These are phyloP conservation scores for Scaptodrosophila latifasciaeformis DNA, from an alignment of 2,888 invertebrate genomes.

Conservation along the genomic window DNA sequence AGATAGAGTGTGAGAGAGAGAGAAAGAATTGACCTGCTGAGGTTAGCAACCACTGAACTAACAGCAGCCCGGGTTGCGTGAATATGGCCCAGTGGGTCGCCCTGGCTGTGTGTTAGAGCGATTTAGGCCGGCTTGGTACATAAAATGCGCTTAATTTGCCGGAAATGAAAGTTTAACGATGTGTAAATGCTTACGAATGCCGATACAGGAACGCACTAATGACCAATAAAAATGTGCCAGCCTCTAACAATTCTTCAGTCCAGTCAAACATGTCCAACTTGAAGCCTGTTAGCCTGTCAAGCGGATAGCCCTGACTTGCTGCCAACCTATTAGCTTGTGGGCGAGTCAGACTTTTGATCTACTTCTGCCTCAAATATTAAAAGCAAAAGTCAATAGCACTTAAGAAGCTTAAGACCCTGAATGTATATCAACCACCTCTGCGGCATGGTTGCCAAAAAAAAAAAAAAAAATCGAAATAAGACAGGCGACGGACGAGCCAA, in stretches of 20 bases:
- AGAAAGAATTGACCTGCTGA: not conserved
- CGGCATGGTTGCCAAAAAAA: too few species aligned
- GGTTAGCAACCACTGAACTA: too few species aligned
- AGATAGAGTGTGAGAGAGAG: too few species aligned
- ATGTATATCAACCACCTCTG: too few species aligned
- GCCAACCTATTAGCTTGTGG: conserved; percentile 7
- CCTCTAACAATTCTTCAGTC: conserved; percentile 8
- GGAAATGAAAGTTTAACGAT: conserved; percentile 69
- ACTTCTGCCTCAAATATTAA: conserved; percentile 54
- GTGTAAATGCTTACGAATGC: conserved; percentile 68
- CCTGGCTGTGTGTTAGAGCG: not conserved
- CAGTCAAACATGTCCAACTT: conserved; percentile 1
- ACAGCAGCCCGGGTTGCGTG: too few species aligned
- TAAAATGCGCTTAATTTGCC: conserved; percentile 67
- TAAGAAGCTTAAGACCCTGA: conserved; percentile 32
- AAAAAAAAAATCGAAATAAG: too few species aligned
- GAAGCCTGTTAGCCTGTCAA: conserved; percentile 9
- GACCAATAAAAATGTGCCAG: conserved; percentile 64
- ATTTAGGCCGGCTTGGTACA: conserved; percentile 41
- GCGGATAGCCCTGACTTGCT: too few species aligned
- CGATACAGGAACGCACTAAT: conserved; percentile 61
- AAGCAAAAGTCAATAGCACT: conserved; percentile 37
- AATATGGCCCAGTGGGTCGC: not conserved
- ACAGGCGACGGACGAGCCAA: too few species aligned
- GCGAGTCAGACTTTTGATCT: conserved; percentile 52